phyloP scores from a whole-genome alignment of 2,113 vertebrate species.

The Amblyornis subalaris region DNA sequence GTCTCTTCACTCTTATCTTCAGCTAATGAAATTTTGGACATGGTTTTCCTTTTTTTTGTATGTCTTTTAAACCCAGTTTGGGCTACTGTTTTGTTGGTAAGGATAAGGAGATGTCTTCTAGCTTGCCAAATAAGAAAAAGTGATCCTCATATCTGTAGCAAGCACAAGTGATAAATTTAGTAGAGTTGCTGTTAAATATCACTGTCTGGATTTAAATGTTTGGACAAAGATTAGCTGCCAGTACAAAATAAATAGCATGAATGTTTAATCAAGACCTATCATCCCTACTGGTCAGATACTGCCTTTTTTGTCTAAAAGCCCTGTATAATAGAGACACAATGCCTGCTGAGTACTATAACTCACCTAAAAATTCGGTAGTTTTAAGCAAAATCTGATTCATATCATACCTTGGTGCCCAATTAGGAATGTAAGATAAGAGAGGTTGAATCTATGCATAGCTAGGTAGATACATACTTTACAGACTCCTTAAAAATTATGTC shows the following conservation, averaged over 20 bases:
- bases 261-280: conserved; percentile 17
- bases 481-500: background rate
- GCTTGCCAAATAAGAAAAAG: conserved; percentile 4
- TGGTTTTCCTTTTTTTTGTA: background rate
- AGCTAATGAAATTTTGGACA: background rate
- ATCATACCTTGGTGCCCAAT: background rate
- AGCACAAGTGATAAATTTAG: background rate
- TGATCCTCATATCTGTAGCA: conserved; percentile 22
- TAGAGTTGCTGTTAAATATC: conserved; percentile 9
- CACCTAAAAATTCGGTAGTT: background rate
- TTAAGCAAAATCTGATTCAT: background rate
- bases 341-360: background rate
- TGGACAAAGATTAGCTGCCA: conserved; percentile 9
- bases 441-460: background rate
- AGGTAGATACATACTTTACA: background rate
- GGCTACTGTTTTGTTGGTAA: background rate
- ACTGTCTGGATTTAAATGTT: conserved; percentile 33
- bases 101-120: background rate
- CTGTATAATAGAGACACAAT: background rate
- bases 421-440: background rate
- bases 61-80: background rate
- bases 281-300: background rate
- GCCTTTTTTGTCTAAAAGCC: background rate
- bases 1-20: background rate
- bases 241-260: conserved; percentile 23